phyloP scores from a whole-genome alignment of 2,888 invertebrate species.

The Bombylius discolor region DNA sequence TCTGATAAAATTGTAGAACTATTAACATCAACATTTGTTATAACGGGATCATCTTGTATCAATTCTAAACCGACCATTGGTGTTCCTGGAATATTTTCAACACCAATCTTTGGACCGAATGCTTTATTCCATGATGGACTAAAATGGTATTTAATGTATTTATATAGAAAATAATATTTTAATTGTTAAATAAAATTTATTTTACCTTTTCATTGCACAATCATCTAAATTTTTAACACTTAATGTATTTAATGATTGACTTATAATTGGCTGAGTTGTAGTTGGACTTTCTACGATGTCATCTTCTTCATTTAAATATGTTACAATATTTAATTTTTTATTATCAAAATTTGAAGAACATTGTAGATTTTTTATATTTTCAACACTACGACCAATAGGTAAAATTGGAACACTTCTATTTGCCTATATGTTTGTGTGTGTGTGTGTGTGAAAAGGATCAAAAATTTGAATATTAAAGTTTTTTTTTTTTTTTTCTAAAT shows the following conservation, averaged over 20 bases:
- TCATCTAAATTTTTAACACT: too few relatives aligned
- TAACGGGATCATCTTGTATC: constrained; percentile 19
- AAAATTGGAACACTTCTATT: constrained; percentile 9
- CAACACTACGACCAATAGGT: constrained; percentile 10
- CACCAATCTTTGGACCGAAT: constrained; percentile 40
- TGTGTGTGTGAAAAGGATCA: too few relatives aligned
- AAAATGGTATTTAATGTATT: not conserved
- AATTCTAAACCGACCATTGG: constrained; percentile 30
- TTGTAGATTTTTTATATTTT: constrained; percentile 12
- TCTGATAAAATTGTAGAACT: constrained; percentile 2
- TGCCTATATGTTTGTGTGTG: too few relatives aligned
- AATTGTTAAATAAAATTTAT: too few relatives aligned
- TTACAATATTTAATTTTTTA: constrained; percentile 9
- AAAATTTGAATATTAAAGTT: too few relatives aligned
- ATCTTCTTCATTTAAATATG: constrained; percentile 14
- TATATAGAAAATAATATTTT: too few relatives aligned
- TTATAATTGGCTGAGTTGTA: not conserved
- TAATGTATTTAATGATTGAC: too few relatives aligned
- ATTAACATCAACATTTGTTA: constrained; percentile 1
- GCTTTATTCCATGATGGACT: constrained; percentile 31
- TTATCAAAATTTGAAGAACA: constrained; percentile 10
- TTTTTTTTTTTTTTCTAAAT: too few relatives aligned
- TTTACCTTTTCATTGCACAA: too few relatives aligned
- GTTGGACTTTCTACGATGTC: constrained; percentile 13
- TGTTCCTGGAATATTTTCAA: constrained; percentile 35